These are phyloP conservation scores for Thomomys bottae DNA, from an alignment of 2,113 vertebrate species.

Conservation along the genomic window DNA sequence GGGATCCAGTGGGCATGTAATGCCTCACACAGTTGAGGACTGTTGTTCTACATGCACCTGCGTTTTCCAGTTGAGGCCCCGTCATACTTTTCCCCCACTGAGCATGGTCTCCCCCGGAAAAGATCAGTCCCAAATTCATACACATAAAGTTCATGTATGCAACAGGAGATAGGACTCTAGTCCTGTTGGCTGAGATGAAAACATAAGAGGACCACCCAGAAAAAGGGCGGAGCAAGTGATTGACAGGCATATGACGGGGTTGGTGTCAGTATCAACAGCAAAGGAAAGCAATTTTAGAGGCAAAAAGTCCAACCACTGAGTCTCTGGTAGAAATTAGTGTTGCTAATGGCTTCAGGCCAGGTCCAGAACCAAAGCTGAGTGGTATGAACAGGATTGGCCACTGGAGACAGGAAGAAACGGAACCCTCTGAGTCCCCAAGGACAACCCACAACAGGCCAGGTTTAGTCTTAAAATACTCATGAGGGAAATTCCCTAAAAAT, in stretches of 20 bases:
- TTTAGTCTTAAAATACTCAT: slow-evolving; percentile 54
- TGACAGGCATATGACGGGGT: not conserved
- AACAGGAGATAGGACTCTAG: not conserved
- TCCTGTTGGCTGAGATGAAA: not conserved
- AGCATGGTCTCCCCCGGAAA: not conserved
- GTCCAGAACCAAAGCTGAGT: not conserved
- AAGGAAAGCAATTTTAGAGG: slow-evolving; percentile 10
- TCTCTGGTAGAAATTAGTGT: not conserved
- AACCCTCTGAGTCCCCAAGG: slow-evolving; percentile 22
- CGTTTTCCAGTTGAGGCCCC: not conserved
- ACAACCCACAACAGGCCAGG: slow-evolving; percentile 59
- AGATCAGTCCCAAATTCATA: not conserved
- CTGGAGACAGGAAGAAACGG: not conserved
- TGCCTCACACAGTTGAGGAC: not conserved
- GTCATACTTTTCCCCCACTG: not conserved
- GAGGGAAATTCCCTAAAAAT: slow-evolving; percentile 55
- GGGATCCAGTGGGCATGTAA: not conserved
- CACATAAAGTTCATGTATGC: not conserved
- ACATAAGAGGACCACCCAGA: not conserved
- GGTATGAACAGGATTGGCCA: not conserved
- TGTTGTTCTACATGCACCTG: rapidly evolving
- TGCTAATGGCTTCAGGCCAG: rapidly evolving
- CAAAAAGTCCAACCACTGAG: not conserved
- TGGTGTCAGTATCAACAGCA: not conserved
- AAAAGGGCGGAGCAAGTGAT: not conserved